These are phyloP conservation scores for Mamestra brassicae DNA, from an alignment of 2,888 invertebrate genomes.

Conservation along the genomic window DNA sequence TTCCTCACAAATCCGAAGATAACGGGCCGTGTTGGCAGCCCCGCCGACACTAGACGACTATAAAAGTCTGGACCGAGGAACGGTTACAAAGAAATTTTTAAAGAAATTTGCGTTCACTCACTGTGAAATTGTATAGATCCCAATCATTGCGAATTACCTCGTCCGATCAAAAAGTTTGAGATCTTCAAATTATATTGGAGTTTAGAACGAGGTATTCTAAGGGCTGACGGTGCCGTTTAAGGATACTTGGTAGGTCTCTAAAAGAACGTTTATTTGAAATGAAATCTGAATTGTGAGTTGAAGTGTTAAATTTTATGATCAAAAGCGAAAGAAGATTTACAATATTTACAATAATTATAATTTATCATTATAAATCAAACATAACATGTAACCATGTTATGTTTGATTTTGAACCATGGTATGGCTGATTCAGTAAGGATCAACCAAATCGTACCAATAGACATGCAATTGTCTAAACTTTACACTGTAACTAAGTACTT, in stretches of 20 bases:
- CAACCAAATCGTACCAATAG: background rate
- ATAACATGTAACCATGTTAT: no score
- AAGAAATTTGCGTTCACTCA: constrained; percentile 74
- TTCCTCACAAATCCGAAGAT: constrained; percentile 82
- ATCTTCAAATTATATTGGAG: constrained; percentile 61
- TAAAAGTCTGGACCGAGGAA: constrained; percentile 73
- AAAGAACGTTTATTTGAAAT: constrained; percentile 36
- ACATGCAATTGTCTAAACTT: background rate
- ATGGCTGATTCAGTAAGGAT: background rate
- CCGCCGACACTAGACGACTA: constrained; percentile 67
- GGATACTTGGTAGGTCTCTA: constrained; percentile 16
- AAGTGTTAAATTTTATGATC: constrained; percentile 1
- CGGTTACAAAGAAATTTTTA: constrained; percentile 71
- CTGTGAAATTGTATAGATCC: constrained; percentile 77
- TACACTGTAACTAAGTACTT: background rate
- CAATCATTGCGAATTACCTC: constrained; percentile 71
- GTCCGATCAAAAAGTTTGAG: constrained; percentile 66
- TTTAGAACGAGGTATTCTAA: constrained; percentile 48
- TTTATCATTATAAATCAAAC: no score
- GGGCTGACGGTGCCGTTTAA: constrained; percentile 35
- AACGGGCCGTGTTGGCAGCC: constrained; percentile 73
- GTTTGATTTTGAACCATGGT: background rate
- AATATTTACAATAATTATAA: no score
- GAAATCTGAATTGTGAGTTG: constrained; percentile 15
- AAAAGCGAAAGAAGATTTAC: constrained; percentile 1